These are phyloP conservation scores for Lepilemur septentrionalis DNA, from an alignment of 2,797 vertebrate genomes.

Conservation along the genomic window DNA sequence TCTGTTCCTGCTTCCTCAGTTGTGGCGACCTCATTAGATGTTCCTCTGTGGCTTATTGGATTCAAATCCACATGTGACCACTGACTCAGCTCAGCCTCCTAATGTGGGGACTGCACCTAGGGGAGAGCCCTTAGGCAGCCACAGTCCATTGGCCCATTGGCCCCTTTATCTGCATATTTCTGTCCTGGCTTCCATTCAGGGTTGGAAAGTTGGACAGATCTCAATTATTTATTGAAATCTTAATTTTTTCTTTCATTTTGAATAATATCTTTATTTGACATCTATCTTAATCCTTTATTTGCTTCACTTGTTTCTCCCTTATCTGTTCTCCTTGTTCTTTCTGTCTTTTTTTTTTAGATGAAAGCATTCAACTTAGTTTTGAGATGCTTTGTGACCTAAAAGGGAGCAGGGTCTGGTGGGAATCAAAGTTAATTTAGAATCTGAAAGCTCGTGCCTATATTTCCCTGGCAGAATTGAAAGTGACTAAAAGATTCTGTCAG, in stretches of 20 bases:
- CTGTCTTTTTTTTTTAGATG: neutral
- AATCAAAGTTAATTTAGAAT: conserved; percentile 67
- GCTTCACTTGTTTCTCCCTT: neutral
- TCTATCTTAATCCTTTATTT: neutral
- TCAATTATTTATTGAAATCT: neutral
- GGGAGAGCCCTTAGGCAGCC: neutral
- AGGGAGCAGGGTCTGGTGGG: neutral
- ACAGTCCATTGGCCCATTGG: neutral
- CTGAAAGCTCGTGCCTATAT: conserved; percentile 31
- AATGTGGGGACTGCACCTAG: neutral
- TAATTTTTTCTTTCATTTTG: conserved; percentile 38
- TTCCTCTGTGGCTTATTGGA: neutral
- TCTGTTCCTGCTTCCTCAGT: neutral
- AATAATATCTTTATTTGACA: conserved; percentile 12
- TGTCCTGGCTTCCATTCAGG: neutral
- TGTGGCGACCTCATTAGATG: neutral
- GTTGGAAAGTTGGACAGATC: neutral
- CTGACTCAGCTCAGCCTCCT: neutral
- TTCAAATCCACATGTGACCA: neutral
- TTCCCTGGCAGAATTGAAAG: conserved; percentile 63
- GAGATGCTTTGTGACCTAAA: conserved; percentile 46
- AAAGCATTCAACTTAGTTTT: conserved; percentile 35
- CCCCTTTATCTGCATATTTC: neutral
- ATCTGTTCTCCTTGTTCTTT: neutral
- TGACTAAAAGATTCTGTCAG: conserved; percentile 70